These are phyloP conservation scores for Hypomecis punctinalis DNA, from an alignment of 2,888 invertebrate genomes.

Conservation along the genomic window DNA sequence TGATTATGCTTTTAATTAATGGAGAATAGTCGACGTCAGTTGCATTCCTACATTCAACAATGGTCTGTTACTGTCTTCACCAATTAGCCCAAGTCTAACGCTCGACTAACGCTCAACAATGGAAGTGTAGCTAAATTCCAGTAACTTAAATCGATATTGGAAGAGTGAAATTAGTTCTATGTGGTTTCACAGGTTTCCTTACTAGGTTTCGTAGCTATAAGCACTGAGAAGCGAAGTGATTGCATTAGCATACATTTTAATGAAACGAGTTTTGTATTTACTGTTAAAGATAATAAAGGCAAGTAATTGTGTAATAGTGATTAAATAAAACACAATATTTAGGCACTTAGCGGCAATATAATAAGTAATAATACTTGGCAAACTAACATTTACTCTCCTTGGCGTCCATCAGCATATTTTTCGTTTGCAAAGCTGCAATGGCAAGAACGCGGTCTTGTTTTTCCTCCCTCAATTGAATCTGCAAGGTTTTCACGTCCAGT, in stretches of 20 bases:
- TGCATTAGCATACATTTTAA: too few species aligned
- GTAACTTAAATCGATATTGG: conserved; percentile 4
- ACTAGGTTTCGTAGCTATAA: not conserved
- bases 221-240: too few species aligned
- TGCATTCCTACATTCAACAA: conserved; percentile 1
- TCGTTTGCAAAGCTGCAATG: conserved; percentile 74
- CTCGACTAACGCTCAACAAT: conserved; percentile 16
- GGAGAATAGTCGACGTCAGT: conserved; percentile 1
- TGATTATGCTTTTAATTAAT: not conserved
- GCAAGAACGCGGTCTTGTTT: conserved; percentile 82
- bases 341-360: conserved; percentile 33
- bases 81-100: conserved; percentile 21
- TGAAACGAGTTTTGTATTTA: too few species aligned
- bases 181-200: not conserved
- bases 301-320: not conserved
- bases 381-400: conserved; percentile 81
- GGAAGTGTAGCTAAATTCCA: conserved; percentile 3
- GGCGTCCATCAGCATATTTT: conserved; percentile 72
- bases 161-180: conserved; percentile 4
- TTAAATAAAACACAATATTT: conserved; percentile 29
- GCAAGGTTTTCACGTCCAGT: conserved; percentile 84
- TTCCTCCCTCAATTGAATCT: conserved; percentile 88
- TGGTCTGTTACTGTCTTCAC: conserved; percentile 3
- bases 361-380: conserved; percentile 40
- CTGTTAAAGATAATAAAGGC: too few species aligned